These are phyloP conservation scores for Lasioglossum marginatum DNA, from an alignment of 2,888 invertebrate genomes.

Conservation along the genomic window DNA sequence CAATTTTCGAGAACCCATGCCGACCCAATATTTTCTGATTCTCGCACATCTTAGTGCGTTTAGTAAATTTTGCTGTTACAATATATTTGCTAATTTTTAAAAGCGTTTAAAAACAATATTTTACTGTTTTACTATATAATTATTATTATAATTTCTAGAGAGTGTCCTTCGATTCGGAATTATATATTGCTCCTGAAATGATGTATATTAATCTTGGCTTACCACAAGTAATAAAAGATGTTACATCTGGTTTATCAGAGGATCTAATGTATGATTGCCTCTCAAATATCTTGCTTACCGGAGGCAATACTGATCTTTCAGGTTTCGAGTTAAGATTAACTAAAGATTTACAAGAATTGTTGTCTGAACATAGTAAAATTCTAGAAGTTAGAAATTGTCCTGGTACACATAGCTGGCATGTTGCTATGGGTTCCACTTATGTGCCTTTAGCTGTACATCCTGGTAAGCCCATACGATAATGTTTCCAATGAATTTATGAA, in stretches of 20 bases:
- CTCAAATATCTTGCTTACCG: slow-evolving; percentile 83
- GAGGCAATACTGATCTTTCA: slow-evolving; percentile 83
- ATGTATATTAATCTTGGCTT: slow-evolving; percentile 83
- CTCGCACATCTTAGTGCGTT: too few species aligned
- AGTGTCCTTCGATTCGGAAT: slow-evolving; percentile 82
- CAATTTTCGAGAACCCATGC: too few species aligned
- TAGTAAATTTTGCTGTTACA: background rate
- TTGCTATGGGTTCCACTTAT: slow-evolving; percentile 84
- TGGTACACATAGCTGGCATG: slow-evolving; percentile 83
- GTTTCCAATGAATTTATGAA: background rate
- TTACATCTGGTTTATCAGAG: slow-evolving; percentile 80
- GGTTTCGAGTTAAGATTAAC: slow-evolving; percentile 82
- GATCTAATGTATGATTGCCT: slow-evolving; percentile 82
- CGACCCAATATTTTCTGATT: too few species aligned
- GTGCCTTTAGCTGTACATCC: slow-evolving; percentile 83
- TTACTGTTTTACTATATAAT: background rate
- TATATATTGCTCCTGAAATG: slow-evolving; percentile 84
- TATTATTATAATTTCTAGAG: slow-evolving; percentile 72
- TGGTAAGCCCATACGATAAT: slow-evolving; percentile 70
- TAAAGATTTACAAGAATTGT: slow-evolving; percentile 81
- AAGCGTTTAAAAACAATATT: background rate
- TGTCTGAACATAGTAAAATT: slow-evolving; percentile 82
- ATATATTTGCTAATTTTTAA: background rate
- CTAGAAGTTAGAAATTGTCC: slow-evolving; percentile 82
- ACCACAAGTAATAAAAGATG: slow-evolving; percentile 83